Evolutionary conservation across 2,797 vertebrate genomes (phyloP).

Genomic region (Cichlasoma orientale): DNA sequence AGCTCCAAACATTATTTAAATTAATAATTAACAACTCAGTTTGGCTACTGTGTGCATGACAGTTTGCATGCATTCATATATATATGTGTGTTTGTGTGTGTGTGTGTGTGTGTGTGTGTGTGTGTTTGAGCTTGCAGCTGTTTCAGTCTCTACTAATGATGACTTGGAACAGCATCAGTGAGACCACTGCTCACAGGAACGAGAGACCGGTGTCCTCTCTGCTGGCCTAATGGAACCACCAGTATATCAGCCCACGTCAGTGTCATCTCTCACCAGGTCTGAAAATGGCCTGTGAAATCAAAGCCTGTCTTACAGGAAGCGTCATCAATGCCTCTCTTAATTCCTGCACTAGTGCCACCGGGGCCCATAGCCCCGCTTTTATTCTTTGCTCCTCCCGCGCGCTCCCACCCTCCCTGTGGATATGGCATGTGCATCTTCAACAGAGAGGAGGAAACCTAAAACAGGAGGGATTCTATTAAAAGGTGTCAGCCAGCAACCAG

Average conservation of each 20-base stretch:
- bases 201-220: conserved; percentile 47
- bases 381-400: conserved; percentile 29
- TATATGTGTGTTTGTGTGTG: not conserved
- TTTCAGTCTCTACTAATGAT: conserved; percentile 52
- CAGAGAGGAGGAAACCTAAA: conserved; percentile 73
- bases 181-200: conserved; percentile 25
- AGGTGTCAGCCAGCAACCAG: conserved; percentile 81
- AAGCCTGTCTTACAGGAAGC: conserved; percentile 79
- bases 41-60: not conserved
- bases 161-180: conserved; percentile 30
- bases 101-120: too few relatives aligned
- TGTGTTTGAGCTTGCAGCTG: not conserved
- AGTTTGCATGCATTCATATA: not conserved
- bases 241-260: conserved; percentile 62
- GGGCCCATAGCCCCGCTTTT: conserved; percentile 37
- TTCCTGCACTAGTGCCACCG: conserved; percentile 56
- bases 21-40: conserved; percentile 4
- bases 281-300: conserved; percentile 79
- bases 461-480: conserved; percentile 81
- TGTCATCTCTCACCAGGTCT: conserved; percentile 73
- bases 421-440: conserved; percentile 63
- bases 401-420: conserved; percentile 33
- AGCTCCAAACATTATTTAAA: conserved; percentile 24
- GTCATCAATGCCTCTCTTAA: conserved; percentile 78
- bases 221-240: conserved; percentile 66